Evolutionary conservation across 2,113 vertebrate genomes (phyloP).

Genomic region (Mastomys natalensis): DNA sequence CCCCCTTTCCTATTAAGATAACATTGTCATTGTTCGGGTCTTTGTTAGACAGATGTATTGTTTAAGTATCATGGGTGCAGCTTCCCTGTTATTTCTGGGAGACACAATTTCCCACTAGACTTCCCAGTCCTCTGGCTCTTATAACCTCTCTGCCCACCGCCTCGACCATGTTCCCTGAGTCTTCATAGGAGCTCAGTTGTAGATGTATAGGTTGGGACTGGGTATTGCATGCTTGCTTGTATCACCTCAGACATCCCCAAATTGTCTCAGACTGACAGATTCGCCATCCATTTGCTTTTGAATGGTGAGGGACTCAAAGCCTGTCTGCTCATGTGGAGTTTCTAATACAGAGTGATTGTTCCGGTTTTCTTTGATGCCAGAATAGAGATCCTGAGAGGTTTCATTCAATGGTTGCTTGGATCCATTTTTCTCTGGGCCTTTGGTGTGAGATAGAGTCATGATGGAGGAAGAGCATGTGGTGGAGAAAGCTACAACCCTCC

Average conservation of each 20-base stretch:
- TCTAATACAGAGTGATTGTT: background rate
- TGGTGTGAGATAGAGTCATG: background rate
- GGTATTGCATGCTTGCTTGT: background rate
- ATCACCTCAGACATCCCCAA: background rate
- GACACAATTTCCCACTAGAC: background rate
- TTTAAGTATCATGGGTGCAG: background rate
- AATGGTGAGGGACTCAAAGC: background rate
- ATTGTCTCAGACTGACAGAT: background rate
- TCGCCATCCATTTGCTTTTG: background rate
- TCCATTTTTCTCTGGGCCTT: background rate
- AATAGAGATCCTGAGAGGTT: background rate
- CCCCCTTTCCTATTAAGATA: background rate
- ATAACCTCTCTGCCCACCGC: background rate
- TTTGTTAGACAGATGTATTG: background rate
- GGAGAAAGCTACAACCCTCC: background rate
- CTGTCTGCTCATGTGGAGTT: background rate
- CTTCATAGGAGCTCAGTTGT: background rate
- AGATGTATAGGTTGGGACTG: background rate
- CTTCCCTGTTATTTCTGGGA: background rate
- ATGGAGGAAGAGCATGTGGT: background rate
- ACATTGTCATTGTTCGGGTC: background rate
- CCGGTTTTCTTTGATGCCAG: background rate
- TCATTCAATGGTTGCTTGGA: background rate
- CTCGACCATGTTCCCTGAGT: background rate
- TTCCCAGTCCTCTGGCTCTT: background rate